Base-by-base conservation (phyloP, 2,888 invertebrate genomes). In the Ommatoiulus sabulosus region DNA sequence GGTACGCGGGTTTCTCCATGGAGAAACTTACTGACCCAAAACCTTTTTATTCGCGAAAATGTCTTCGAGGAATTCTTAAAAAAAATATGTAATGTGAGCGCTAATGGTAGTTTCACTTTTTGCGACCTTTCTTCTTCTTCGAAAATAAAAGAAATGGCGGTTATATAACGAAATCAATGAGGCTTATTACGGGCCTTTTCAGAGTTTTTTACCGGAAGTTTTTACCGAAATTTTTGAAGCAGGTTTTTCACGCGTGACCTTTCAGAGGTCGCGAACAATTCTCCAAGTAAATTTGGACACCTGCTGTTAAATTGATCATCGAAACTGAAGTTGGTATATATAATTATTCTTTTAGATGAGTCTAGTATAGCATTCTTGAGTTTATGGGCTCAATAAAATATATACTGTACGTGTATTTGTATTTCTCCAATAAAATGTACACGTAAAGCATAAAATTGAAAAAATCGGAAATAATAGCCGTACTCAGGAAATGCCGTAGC, bases 11-110 rank as follows among this genome's bases (percentile, higher is more conserved):
- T 20, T 20, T 72, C n/a, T 20, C 48, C 5, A 48, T 72, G 72
- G 5, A 72, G 20, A 72, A 72, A 72, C 72, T 72, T 72, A 72
- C 72, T 72, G 72, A 72, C 72, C 72, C 72, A 72, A 72, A 72
- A 72, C 72, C 72, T 72, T 72, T 72, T 72, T 72, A 72, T 72
- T 72, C 72, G n/a, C n/a, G 12, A 7, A 63, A 63, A 3, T 63
- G n/a, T 63, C 57, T 17, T 17, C 72, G 20, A 72, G 20, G 24
- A 72, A 20, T 72, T 20, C n/a, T 7, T 20, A 20, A n/a, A n/a
- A 72, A 72, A 72, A 72, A 72, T 12, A 48, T 15, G 52, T 52
- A 52, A 52, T 52, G 52, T 52, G 52, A 8, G 4, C 52, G 12
- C 8, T 52, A 15, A 52, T 72, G 72, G n/a, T 7, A 72, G 24